Evolutionary conservation across 2,888 invertebrate genomes (phyloP), one percentile per base, ranked within the genome.

Genomic region (Papilio demoleus): DNA sequence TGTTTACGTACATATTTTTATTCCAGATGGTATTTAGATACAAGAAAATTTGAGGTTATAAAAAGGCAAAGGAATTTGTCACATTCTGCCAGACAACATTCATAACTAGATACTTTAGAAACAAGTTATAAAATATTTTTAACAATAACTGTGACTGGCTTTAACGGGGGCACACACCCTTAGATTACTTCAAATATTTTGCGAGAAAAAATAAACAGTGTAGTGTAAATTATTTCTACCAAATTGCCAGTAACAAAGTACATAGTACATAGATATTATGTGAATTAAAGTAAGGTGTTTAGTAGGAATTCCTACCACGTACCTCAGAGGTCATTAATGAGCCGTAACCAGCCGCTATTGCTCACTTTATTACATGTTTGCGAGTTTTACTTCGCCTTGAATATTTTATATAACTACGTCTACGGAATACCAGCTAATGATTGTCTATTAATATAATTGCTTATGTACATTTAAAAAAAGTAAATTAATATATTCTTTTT

Each of bases 361-460:
- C 31, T 24, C 59, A 22, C 34, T 67, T 67, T 67, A 67, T 67
- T 62, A 42, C 62, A 53, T 62, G 62, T 67, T 67, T 56, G 62
- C 27, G 34, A 42, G 19, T 67, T 42, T 62, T 62, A 40, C 31
- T 40, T 42, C 40, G 40, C 36, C 22, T 34, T 62, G 42, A 67
- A 67, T 67, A 62, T 62, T 56, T 67, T 67, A 67, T 62, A 38
- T 45, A 47, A 27, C 53, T 53, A 53, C 31, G 31, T 53, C 53
- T 53, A 31, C 31, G 5, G 53, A 53, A 53, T 53, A 53, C 53
- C 27, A 27, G n/a, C 53, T 53, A 53, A 31, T 53, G 8, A 31
- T n/a, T 53, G 53, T 53, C 53, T 53, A 53, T n/a, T n/a, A n/a
- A n/a, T 53, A 2, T 53, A 31, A 31, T n/a, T 53, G n/a, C 6